A percentile compares a stretch with the other conserved stretches of the same genome.
These are phyloP conservation scores for rabbit (Oryctolagus cuniculus) DNA, from an alignment of 2,113 vertebrate genomes.

Conservation along the genomic window mOryCun1.1 NC_091439.1:87471001-87471500, in stretches of 20 bases:
- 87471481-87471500: not conserved
- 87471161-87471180: not conserved
- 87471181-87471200: not conserved
- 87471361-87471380: conserved; percentile 59
- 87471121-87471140: not conserved
- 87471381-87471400: conserved; percentile 71
- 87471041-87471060: not conserved
- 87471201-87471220: not conserved
- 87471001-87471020: not conserved
- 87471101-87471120: not conserved
- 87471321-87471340: conserved; percentile 9
- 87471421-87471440: conserved; percentile 64
- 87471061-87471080: not conserved
- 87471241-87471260: not conserved
- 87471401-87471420: conserved; percentile 76
- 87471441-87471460: conserved; percentile 58
- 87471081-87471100: not conserved
- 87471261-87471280: not conserved
- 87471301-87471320: accelerated
- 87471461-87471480: conserved; percentile 30
- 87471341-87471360: conserved; percentile 64
- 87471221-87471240: not conserved
- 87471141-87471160: not conserved
- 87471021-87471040: no score
- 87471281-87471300: not conserved